These are phyloP conservation scores for Thumatha senex DNA, from an alignment of 2,888 invertebrate species.

Conservation along the genomic window DNA sequence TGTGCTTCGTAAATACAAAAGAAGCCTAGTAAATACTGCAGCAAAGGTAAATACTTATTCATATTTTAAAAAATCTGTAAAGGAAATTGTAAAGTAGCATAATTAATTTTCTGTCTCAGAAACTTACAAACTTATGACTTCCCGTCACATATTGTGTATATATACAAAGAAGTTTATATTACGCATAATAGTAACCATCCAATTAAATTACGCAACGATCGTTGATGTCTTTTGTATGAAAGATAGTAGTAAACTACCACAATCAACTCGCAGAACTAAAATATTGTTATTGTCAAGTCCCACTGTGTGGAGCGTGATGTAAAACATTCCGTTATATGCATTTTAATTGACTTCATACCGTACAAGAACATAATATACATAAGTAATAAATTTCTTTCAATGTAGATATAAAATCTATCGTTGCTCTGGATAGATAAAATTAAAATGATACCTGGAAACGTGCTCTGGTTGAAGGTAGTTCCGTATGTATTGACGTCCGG, in stretches of 20 bases:
- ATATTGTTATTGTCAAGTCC: background rate
- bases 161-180: too few relatives aligned
- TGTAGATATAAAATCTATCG: slow-evolving; percentile 28
- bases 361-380: background rate
- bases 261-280: background rate
- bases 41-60: too few relatives aligned
- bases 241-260: background rate
- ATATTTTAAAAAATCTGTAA: too few relatives aligned
- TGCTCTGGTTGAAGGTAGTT: slow-evolving; percentile 74
- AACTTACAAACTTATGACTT: too few relatives aligned
- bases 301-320: background rate
- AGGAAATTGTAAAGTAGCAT: too few relatives aligned
- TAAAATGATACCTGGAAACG: slow-evolving; percentile 74
- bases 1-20: too few relatives aligned
- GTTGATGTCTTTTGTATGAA: slow-evolving; percentile 57
- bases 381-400: background rate
- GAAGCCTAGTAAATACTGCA: too few relatives aligned
- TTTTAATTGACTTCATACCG: background rate
- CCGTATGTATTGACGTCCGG: slow-evolving; percentile 79
- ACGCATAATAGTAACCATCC: background rate
- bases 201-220: slow-evolving; percentile 20
- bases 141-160: too few relatives aligned
- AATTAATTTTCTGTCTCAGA: too few relatives aligned
- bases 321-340: background rate
- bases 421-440: slow-evolving; percentile 53